Conservation (phyloP, 2,797 vertebrate species). For the Falco columbarius region DNA sequence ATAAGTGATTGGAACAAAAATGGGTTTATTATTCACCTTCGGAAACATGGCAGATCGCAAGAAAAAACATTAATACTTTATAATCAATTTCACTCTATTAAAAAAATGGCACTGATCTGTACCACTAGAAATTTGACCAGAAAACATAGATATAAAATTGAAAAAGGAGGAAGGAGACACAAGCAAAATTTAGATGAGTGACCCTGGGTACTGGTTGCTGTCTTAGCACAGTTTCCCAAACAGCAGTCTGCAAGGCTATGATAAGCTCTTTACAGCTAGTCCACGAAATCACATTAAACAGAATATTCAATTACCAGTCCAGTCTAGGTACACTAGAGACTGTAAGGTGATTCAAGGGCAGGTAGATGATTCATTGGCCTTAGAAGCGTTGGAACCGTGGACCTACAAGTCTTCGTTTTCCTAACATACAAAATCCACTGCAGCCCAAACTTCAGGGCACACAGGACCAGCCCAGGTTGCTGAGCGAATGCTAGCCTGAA, state of each 20-base stretch:
- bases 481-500: background rate
- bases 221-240: background rate
- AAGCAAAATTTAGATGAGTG: background rate
- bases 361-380: background rate
- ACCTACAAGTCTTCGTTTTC: background rate
- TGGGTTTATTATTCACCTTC: background rate
- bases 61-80: background rate
- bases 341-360: background rate
- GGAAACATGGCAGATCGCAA: background rate
- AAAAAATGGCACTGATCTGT: background rate
- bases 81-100: background rate
- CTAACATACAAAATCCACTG: background rate
- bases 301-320: background rate
- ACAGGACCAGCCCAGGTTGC: background rate
- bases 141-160: background rate
- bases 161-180: background rate
- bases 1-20: background rate
- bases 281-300: background rate
- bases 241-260: background rate
- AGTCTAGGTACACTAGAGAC: background rate
- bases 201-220: background rate
- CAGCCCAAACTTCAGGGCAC: background rate
- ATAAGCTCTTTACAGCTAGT: background rate
- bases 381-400: fast-evolving
- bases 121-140: background rate